Evolutionary conservation across 2,797 vertebrate species (phyloP).

Genomic region (Leptodactylus fallax): DNA sequence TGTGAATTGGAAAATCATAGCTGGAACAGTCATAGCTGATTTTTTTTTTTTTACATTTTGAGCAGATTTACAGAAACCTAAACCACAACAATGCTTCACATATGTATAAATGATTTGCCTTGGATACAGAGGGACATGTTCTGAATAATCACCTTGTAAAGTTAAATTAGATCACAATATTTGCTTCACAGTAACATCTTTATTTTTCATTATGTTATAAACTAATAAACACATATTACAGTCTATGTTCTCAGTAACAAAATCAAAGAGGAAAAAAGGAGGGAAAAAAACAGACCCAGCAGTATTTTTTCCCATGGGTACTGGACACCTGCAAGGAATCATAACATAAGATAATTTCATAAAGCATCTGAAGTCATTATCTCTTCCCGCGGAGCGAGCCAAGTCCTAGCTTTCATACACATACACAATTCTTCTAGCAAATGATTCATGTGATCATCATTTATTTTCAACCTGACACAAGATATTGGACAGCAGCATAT

Average conservation of each 20-base stretch:
- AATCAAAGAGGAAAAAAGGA: not conserved
- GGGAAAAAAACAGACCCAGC: not conserved
- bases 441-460: conserved; percentile 27
- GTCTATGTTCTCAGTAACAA: not conserved
- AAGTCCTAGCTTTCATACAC: conserved; percentile 44
- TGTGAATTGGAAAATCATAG: too few species aligned
- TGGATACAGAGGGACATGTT: too few species aligned
- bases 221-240: not conserved
- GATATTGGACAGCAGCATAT: not conserved
- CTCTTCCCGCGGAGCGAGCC: conserved; percentile 25
- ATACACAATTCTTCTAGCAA: conserved; percentile 22
- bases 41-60: too few species aligned
- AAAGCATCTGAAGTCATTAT: conserved; percentile 51
- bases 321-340: conserved; percentile 33
- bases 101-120: too few species aligned
- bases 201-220: not conserved
- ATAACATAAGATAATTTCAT: conserved; percentile 39
- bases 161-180: not conserved
- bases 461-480: not conserved
- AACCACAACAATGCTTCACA: too few species aligned
- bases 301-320: conserved; percentile 31
- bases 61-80: too few species aligned
- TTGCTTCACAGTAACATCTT: not conserved
- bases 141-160: not conserved
- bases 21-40: too few species aligned